Base-by-base conservation (phyloP, 2,113 vertebrate species). In the Psittacus erithacus region DNA sequence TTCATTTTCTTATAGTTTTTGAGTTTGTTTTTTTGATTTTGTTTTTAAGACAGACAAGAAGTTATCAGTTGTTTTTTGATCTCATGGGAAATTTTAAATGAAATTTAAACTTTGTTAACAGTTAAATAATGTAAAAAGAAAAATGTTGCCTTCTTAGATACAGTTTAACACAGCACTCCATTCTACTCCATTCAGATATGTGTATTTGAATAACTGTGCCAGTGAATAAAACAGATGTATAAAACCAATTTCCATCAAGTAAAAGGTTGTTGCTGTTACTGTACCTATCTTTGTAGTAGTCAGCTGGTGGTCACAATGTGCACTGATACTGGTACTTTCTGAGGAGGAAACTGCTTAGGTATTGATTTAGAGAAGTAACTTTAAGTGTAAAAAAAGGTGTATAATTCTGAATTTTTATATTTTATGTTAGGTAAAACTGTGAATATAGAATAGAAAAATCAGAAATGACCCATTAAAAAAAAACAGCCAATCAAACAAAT, bases 401-500 rank as follows among this genome's bases (percentile, higher is more conserved):
- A 46, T 13, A 10, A 46, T 78, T 84, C 84, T 75, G 23, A 78
- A 23, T 8, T 65, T 55, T 13, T 10, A 35, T 82, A 9, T n/a
- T 62, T 70, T 31, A 11, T 31, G 3, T 70, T 65, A 82, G 82
- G 8, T 64, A 44, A 16, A 75, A 49, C 31, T 73, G 33, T 39
- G 25, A 86, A 44, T 27, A 1, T 20, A 55, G n/a, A 44, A 7
- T 60, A 25, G 10, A 76, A 82, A 87, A 76, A 13, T 8, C 16
- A 31, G 11, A 75, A 82, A 71, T 28, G 20, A 1, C 18, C 55
- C 7, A n/a, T 38, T 2, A 11, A 18, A 23, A n/a, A 28, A 52
- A 28, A 52, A 16, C 27, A 31, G 18, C 1, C 11, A 44, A 67
- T 2, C 2, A 3, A 38, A 4, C 3, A 31, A 4, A 20, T 0